Percentiles rank a stretch among this genome's conserved stretches.
Evolutionary conservation across 2,113 vertebrate genomes (phyloP).

Genomic region (Halichoerus grypus): DNA sequence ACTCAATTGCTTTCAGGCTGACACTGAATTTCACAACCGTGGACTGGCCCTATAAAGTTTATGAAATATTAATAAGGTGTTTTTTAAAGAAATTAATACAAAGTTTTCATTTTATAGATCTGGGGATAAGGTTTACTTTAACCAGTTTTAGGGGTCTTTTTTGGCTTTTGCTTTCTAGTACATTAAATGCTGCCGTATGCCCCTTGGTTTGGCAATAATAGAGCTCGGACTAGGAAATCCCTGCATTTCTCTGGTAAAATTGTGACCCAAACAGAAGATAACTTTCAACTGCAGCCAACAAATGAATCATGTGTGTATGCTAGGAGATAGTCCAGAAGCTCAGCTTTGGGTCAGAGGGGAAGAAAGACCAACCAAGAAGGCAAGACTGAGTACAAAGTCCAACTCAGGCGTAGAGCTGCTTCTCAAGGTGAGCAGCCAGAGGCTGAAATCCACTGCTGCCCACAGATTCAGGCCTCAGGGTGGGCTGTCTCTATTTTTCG

Average conservation of each 20-base stretch:
- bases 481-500: fast-evolving
- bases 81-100: constrained; percentile 42
- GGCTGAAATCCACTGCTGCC: not conserved
- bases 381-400: not conserved
- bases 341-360: not conserved
- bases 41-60: not conserved
- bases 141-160: constrained; percentile 9
- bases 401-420: fast-evolving
- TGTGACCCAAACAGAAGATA: not conserved
- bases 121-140: not conserved
- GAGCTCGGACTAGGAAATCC: not conserved
- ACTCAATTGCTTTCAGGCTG: constrained; percentile 52
- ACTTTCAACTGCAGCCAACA: not conserved
- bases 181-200: not conserved
- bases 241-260: constrained; percentile 16
- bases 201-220: not conserved
- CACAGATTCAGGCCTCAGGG: not conserved
- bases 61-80: constrained; percentile 63
- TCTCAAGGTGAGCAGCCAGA: not conserved
- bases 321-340: not conserved
- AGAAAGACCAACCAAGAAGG: not conserved
- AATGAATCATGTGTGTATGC: not conserved
- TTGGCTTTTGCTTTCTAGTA: not conserved
- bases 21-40: constrained; percentile 47
- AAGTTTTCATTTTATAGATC: constrained; percentile 47